Base-by-base conservation (phyloP, 2,888 invertebrate genomes). In the Chouioia cunea region DNA sequence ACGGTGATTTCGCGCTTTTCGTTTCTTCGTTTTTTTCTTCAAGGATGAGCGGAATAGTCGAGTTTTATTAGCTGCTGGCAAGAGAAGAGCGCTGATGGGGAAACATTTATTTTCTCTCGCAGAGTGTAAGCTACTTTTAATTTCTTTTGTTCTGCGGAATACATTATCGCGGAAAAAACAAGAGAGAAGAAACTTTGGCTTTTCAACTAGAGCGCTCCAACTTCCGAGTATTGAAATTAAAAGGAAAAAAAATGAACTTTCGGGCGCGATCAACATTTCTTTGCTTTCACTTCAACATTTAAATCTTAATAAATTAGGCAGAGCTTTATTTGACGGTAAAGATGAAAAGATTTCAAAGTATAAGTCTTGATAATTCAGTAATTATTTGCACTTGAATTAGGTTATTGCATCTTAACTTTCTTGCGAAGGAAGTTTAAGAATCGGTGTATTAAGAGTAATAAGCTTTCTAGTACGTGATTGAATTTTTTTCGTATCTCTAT, bases 51-150 rank as follows among this genome's bases (percentile, higher is more conserved):
- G 36, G 50, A 62, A 50, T 50, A 18, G 23, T 47, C 46, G 47
- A 64, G 64, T 64, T 64, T 64, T 64, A 64, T 64, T 64, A 46
- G 64, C 54, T 47, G 54, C 46, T 44, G 47, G 64, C 23, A 46
- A 53, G 44, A 44, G 64, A 20, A 43, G 44, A n/a, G 14, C 23
- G 47, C 47, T 54, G 64, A 53, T 54, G 54, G 15, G 14, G 23
- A 46, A 50, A 62, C 60, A 48, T 62, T 62, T 62, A 47, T 48
- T 63, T 63, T 44, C 20, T 44, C 20, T 27, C 53, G 44, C 12
- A n/a, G 44, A 53, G 46, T 46, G 27, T 54, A 47, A 64, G 64
- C 23, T 54, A 54, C 54, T 64, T 64, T 64, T 54, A 54, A 64
- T 64, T 54, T 54, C 64, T 54, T 64, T 8, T 20, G 15, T 14